phyloP scores from a whole-genome alignment of 2,797 vertebrate species.

The Onychomys torridus region DNA sequence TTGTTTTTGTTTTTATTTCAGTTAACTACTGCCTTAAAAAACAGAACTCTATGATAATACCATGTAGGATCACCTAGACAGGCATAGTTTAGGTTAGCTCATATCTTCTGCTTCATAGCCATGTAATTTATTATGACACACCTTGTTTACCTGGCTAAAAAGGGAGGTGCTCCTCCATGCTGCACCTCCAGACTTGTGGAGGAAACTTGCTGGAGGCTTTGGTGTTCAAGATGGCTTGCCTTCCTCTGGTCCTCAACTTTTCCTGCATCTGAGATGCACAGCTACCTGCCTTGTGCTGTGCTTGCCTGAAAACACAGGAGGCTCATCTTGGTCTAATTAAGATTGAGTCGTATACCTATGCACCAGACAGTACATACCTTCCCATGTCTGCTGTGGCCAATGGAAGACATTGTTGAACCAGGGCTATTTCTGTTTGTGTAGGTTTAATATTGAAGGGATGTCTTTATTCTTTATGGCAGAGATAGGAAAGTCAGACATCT shows the following conservation, averaged over 20 bases:
- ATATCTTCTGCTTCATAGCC: neutral
- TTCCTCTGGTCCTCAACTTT: conserved; percentile 15
- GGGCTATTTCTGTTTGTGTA: neutral
- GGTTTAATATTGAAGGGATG: neutral
- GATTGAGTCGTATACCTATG: neutral
- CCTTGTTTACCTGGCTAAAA: neutral
- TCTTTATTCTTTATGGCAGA: neutral
- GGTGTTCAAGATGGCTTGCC: neutral
- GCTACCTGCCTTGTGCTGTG: neutral
- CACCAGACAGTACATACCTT: no score
- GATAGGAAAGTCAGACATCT: neutral
- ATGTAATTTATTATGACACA: neutral
- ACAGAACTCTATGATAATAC: neutral
- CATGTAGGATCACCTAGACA: neutral
- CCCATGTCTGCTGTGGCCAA: neutral
- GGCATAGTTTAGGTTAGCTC: neutral
- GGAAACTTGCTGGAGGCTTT: neutral
- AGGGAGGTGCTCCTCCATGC: neutral
- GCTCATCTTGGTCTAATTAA: neutral
- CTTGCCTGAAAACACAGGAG: neutral
- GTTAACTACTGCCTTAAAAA: conserved; percentile 48
- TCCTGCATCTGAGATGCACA: neutral
- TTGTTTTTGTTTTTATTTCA: conserved; percentile 49
- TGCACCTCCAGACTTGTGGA: neutral
- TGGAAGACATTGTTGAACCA: neutral